Percentiles rank a stretch among this genome's conserved stretches.
These are phyloP conservation scores for Drosophila nigricruria DNA, from an alignment of 2,888 invertebrate species.

Conservation along the genomic window DNA sequence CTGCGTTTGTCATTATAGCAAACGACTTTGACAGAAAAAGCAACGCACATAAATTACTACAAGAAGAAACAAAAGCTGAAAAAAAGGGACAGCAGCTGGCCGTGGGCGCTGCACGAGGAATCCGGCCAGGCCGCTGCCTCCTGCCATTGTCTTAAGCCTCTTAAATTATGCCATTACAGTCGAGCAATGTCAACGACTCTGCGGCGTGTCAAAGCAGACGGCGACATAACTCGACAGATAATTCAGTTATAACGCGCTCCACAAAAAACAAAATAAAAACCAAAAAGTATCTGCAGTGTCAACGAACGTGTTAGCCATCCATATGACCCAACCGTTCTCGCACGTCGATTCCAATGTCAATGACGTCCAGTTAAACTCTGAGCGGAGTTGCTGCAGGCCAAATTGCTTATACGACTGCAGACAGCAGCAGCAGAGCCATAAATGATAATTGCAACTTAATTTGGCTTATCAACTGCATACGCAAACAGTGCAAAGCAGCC, in stretches of 20 bases:
- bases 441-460: slow-evolving; percentile 68
- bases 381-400: slow-evolving; percentile 6
- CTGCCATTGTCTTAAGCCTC: slow-evolving; percentile 64
- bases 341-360: slow-evolving; percentile 27
- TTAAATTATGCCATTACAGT: slow-evolving; percentile 65
- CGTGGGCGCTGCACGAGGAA: slow-evolving; percentile 6
- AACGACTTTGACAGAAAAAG: slow-evolving; percentile 65
- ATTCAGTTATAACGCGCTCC: slow-evolving; percentile 67
- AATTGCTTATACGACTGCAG: not conserved
- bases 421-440: slow-evolving; percentile 19
- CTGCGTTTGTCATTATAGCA: slow-evolving; percentile 71
- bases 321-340: slow-evolving; percentile 10
- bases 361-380: slow-evolving; percentile 31
- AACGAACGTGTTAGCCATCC: slow-evolving; percentile 47
- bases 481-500: slow-evolving; percentile 1
- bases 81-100: slow-evolving; percentile 58
- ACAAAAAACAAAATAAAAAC: not conserved
- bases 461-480: slow-evolving; percentile 53
- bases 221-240: slow-evolving; percentile 68
- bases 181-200: slow-evolving; percentile 66
- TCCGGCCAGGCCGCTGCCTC: slow-evolving; percentile 2
- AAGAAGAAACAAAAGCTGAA: slow-evolving; percentile 19
- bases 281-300: slow-evolving; percentile 33
- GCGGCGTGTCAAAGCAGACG: slow-evolving; percentile 37
- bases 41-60: slow-evolving; percentile 46